Conservation (phyloP, 2,797 vertebrate species). For the Steatocranus sp. region DNA sequence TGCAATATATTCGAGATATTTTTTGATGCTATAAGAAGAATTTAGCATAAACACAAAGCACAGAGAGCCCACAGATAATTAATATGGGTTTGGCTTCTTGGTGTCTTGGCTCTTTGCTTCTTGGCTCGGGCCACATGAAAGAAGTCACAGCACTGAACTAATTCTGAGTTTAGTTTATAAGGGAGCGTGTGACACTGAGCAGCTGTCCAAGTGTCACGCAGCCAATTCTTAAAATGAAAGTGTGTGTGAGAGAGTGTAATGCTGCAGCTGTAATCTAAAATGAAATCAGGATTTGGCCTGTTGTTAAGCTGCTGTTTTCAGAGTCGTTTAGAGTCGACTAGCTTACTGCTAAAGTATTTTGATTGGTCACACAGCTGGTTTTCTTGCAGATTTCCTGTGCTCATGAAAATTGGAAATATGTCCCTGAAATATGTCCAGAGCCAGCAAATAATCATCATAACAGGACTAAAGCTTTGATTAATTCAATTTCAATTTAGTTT, state of each 20-base stretch:
- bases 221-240: background rate
- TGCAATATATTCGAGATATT: conserved; percentile 4
- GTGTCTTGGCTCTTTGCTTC: conserved; percentile 7
- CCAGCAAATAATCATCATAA: background rate
- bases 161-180: background rate
- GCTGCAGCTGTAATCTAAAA: background rate
- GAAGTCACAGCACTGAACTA: background rate
- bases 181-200: background rate
- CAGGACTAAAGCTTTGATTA: background rate
- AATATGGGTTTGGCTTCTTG: background rate
- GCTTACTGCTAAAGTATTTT: background rate
- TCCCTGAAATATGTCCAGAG: background rate
- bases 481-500: background rate
- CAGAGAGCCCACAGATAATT: conserved; percentile 6
- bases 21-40: conserved; percentile 38
- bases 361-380: background rate
- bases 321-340: accelerated
- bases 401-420: background rate
- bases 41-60: conserved; percentile 4
- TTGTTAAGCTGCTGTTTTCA: background rate
- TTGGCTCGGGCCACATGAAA: conserved; percentile 47
- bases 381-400: background rate
- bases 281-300: background rate
- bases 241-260: background rate
- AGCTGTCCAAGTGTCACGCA: background rate